Conservation (phyloP, 1,140 invertebrate species). For the Magallana angulata region DNA sequence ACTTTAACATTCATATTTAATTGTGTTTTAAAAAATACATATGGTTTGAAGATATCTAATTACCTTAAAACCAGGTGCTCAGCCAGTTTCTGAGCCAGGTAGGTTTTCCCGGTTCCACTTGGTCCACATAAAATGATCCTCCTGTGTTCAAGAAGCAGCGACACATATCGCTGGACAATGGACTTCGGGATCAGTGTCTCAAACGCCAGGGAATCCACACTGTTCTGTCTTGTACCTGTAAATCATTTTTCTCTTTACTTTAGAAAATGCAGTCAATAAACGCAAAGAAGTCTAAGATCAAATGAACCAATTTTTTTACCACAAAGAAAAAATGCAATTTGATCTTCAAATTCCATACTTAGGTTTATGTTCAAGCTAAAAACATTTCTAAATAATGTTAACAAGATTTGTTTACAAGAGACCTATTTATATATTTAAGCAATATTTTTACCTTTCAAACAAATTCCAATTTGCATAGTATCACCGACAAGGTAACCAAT, state of each 20-base stretch:
- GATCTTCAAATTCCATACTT: too few species aligned
- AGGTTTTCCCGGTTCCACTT: constrained; percentile 98
- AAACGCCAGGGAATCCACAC: constrained; percentile 95
- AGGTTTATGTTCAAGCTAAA: too few species aligned
- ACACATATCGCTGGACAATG: constrained; percentile 95
- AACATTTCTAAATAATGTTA: too few species aligned
- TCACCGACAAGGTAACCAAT: constrained; percentile 96
- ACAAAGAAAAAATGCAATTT: background rate
- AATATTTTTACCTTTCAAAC: constrained; percentile 80
- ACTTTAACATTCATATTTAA: too few species aligned
- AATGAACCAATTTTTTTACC: background rate
- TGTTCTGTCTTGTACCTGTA: constrained; percentile 88
- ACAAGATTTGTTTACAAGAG: too few species aligned
- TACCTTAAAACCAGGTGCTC: constrained; percentile 86
- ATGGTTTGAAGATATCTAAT: background rate
- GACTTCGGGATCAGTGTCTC: constrained; percentile 97
- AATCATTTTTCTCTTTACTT: background rate
- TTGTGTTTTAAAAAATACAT: too few species aligned
- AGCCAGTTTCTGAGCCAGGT: constrained; percentile 95
- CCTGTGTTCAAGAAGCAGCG: constrained; percentile 93
- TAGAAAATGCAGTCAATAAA: background rate
- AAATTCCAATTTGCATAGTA: constrained; percentile 82
- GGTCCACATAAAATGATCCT: constrained; percentile 97
- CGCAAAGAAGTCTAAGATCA: too few species aligned
- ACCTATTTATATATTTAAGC: too few species aligned